Conservation (phyloP, 1,140 invertebrate species). For the Bombus huntii region DNA sequence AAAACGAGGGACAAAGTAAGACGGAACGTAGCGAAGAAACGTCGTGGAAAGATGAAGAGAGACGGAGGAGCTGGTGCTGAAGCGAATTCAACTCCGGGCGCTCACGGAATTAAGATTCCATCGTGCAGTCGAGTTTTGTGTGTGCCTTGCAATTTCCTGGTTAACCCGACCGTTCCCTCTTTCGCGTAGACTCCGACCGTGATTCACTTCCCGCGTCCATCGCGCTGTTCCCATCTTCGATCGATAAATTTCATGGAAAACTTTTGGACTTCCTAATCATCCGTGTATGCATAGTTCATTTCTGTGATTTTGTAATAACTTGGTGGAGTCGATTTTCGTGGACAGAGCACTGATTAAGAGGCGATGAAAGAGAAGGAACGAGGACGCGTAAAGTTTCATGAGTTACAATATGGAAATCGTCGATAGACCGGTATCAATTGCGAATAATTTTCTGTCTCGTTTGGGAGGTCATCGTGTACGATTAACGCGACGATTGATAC, state of each 20-base stretch:
- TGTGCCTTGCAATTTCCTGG: constrained; percentile 75
- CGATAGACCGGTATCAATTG: constrained; percentile 35
- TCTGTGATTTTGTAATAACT: background rate
- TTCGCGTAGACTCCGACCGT: background rate
- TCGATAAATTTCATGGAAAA: background rate
- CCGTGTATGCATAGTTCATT: background rate
- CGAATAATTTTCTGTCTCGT: constrained; percentile 42
- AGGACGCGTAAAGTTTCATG: background rate
- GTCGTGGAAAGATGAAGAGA: background rate
- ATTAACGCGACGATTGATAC: constrained; percentile 27
- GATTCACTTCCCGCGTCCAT: background rate
- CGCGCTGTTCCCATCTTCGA: background rate
- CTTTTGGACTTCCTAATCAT: background rate
- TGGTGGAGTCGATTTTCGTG: background rate
- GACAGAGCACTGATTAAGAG: background rate
- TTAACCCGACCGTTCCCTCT: constrained; percentile 67
- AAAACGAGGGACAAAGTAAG: constrained; percentile 19
- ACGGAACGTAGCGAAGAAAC: constrained; percentile 1
- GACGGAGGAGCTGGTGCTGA: background rate
- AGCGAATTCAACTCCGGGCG: constrained; percentile 57
- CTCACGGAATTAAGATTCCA: constrained; percentile 75
- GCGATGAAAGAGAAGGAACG: background rate
- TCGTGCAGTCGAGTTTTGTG: constrained; percentile 70
- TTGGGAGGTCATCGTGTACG: background rate
- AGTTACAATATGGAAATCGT: constrained; percentile 4